Evolutionary conservation across 2,888 invertebrate species (phyloP), one percentile per base, ranked within the genome.

Genomic region (Zygogramma bicolorata): DNA sequence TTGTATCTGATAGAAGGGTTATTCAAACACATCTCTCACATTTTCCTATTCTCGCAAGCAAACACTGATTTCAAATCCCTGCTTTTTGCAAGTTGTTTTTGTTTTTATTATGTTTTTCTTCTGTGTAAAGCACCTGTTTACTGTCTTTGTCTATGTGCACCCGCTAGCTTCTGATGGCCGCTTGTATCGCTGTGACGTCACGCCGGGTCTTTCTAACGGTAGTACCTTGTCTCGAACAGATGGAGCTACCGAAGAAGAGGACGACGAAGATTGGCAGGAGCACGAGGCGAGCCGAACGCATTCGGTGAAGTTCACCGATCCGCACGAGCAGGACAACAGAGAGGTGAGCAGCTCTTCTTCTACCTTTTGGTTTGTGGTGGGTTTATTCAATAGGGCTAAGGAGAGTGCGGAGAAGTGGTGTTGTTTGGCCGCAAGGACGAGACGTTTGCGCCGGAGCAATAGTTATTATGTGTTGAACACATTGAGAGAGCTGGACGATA

Each of bases 221-320:
- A 84, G 83, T 80, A 79, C 85, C 77, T 84, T 85, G 79, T 80
- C 82, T 63, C 77, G 79, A 67, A 79, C 84, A 85, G 85, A 85
- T 82, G 85, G 84, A 57, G 80, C 81, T 59, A 78, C 80, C 77
- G 71, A 73, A 29, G 76, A 77, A 67, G 75, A 71, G 65, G 80
- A 80, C 63, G 81, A 79, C 71, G 87, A 91, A 65, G 90, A 90
- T 73, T 95, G 95, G 93, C 93, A 94, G 87, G 94, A 95, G 81
- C 91, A 92, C 76, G 95, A 96, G 85, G 93, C 94, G 2, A 94
- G 95, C 27, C 89, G 96, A 80, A 94, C 94, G 65, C 94, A 95
- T 85, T 95, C 95, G 18, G 97, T 97, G 82, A 97, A 97, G 88
- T 96, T 96, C 88, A 93, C 92, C 65, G 94, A 94, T 85, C 93